A percentile compares a stretch with the other conserved stretches of the same genome.
These are phyloP conservation scores for Limenitis camilla DNA, from an alignment of 2,888 invertebrate genomes.

Conservation along the genomic window DNA sequence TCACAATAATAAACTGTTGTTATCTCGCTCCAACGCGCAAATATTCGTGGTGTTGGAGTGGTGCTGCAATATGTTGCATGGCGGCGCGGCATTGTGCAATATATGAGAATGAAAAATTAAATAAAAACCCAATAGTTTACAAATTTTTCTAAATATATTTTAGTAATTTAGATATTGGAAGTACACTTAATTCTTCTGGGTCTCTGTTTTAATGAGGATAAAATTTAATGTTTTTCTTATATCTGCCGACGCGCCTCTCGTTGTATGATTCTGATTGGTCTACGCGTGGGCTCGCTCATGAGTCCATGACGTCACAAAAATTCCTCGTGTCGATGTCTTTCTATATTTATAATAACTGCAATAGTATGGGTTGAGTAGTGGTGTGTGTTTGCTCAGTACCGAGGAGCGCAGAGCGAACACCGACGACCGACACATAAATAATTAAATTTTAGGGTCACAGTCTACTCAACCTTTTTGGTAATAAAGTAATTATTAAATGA, in stretches of 20 bases:
- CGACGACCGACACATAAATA: background rate
- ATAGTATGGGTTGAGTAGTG: constrained; percentile 33
- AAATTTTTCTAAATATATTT: background rate
- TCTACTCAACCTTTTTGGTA: background rate
- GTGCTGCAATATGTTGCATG: constrained; percentile 21
- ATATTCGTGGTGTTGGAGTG: constrained; percentile 28
- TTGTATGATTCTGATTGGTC: constrained; percentile 69
- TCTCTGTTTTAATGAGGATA: background rate
- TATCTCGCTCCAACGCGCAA: constrained; percentile 46
- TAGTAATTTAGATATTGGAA: too few relatives aligned
- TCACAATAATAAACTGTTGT: constrained; percentile 58
- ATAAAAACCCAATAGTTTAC: constrained; percentile 2
- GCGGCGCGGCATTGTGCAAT: too few relatives aligned
- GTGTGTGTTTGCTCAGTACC: constrained; percentile 21
- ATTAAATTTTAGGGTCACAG: constrained; percentile 6
- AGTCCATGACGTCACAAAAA: constrained; percentile 59
- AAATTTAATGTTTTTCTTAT: constrained; percentile 29
- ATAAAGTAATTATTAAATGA: too few relatives aligned
- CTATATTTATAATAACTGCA: constrained; percentile 56
- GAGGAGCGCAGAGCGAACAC: background rate
- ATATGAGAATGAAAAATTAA: constrained; percentile 5
- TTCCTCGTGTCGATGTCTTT: constrained; percentile 53
- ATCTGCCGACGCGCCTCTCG: constrained; percentile 77
- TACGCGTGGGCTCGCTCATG: constrained; percentile 64
- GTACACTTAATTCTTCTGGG: too few relatives aligned